phyloP scores from a whole-genome alignment of 1,140 invertebrate genomes.

The Leptinotarsa texana region DNA sequence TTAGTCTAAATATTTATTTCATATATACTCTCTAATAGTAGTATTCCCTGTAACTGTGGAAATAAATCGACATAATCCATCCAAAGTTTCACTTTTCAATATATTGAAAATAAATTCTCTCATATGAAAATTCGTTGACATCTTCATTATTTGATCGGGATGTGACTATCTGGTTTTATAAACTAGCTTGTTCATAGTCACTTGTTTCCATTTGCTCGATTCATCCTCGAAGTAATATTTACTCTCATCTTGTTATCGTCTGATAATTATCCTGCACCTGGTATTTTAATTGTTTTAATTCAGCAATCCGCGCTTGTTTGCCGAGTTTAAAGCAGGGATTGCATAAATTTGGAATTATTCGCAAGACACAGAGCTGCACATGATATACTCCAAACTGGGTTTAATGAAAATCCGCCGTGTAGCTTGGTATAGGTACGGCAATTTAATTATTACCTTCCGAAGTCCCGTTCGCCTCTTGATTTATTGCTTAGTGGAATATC shows the following conservation, averaged over 20 bases:
- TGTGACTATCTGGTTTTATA: no score
- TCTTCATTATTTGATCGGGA: no score
- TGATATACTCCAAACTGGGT: slow-evolving; percentile 11
- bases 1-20: no score
- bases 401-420: slow-evolving; percentile 18
- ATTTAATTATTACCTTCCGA: slow-evolving; percentile 15
- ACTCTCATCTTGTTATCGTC: slow-evolving; percentile 5
- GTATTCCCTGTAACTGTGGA: no score
- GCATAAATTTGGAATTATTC: slow-evolving; percentile 17
- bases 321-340: slow-evolving; percentile 8
- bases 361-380: slow-evolving; percentile 15
- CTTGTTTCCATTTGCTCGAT: not conserved
- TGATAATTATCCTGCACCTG: slow-evolving; percentile 10
- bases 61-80: no score
- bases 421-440: slow-evolving; percentile 12
- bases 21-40: no score
- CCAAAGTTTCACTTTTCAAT: no score
- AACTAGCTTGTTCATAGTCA: no score
- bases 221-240: not conserved
- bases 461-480: slow-evolving; percentile 7
- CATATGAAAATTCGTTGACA: no score
- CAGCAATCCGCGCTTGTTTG: slow-evolving; percentile 15
- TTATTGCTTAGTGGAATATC: not conserved
- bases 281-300: slow-evolving; percentile 15
- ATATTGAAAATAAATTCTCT: no score